Evolutionary conservation across 2,888 invertebrate species (phyloP).

Genomic region (Glaucopsyche alexis): DNA sequence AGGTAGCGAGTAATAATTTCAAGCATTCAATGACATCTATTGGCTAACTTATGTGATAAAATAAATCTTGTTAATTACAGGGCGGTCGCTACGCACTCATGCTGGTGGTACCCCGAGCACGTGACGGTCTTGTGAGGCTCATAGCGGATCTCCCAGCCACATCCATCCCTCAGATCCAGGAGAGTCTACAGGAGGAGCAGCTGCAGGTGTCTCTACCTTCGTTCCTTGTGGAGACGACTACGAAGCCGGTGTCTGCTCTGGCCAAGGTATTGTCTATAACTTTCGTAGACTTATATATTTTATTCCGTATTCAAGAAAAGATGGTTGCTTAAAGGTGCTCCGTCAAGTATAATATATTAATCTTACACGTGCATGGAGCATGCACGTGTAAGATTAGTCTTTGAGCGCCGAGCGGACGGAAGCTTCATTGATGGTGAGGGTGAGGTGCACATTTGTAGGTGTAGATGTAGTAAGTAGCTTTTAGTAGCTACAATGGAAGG

Average conservation of each 20-base stretch:
- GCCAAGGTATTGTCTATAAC: constrained; percentile 63
- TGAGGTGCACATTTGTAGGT: no score
- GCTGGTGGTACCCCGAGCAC: constrained; percentile 78
- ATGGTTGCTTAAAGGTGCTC: no score
- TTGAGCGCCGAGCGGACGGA: no score
- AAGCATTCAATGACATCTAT: neutral
- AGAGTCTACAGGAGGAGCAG: constrained; percentile 64
- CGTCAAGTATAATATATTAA: no score
- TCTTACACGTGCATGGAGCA: no score
- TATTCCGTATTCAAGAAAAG: no score
- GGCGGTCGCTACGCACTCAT: constrained; percentile 81
- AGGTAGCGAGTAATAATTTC: no score
- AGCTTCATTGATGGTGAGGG: no score
- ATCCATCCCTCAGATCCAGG: constrained; percentile 66
- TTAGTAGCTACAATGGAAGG: neutral
- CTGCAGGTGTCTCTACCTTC: constrained; percentile 79
- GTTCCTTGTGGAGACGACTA: constrained; percentile 83
- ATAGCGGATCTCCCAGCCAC: constrained; percentile 76
- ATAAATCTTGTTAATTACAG: constrained; percentile 52
- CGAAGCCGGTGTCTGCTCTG: constrained; percentile 80
- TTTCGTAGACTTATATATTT: no score
- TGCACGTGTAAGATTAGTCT: no score
- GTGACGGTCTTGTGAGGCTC: constrained; percentile 78
- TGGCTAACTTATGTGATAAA: neutral
- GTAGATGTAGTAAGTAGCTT: no score